Conservation (phyloP, 2,113 vertebrate genomes). For the Mohoua ochrocephala region DNA sequence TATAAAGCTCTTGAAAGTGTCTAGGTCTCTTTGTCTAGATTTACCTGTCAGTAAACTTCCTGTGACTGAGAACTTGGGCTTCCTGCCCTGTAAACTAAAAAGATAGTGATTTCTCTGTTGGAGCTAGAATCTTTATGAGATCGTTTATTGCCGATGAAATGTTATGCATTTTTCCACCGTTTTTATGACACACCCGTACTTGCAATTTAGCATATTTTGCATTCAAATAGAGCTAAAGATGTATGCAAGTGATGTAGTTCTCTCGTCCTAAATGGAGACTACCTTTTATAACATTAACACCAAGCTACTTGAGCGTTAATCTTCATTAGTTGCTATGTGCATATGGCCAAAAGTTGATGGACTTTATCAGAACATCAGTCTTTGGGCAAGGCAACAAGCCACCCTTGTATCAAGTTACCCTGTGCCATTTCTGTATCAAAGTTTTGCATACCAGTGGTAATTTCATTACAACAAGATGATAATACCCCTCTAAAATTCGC, state of each 20-base stretch:
- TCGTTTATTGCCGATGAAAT: not conserved
- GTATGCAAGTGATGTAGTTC: not conserved
- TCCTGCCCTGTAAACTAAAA: not conserved
- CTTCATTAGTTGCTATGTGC: not conserved
- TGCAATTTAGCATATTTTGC: not conserved
- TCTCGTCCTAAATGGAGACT: not conserved
- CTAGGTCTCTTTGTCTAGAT: not conserved
- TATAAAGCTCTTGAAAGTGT: not conserved
- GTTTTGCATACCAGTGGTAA: not conserved
- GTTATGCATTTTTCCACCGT: not conserved
- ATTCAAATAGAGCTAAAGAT: not conserved
- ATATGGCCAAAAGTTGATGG: not conserved
- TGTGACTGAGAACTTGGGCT: not conserved
- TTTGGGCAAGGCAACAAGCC: not conserved
- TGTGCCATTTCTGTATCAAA: not conserved
- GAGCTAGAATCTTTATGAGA: not conserved
- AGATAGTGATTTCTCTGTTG: not conserved
- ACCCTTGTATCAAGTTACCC: not conserved
- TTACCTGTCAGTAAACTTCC: not conserved
- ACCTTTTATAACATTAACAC: not conserved
- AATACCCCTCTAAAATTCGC: not conserved
- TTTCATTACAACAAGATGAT: not conserved
- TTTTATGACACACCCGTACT: not conserved
- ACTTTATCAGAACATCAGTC: not conserved
- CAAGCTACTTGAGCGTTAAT: not conserved